Conservation (phyloP, 2,797 vertebrate species). For the Cephalopachus bancanus region DNA sequence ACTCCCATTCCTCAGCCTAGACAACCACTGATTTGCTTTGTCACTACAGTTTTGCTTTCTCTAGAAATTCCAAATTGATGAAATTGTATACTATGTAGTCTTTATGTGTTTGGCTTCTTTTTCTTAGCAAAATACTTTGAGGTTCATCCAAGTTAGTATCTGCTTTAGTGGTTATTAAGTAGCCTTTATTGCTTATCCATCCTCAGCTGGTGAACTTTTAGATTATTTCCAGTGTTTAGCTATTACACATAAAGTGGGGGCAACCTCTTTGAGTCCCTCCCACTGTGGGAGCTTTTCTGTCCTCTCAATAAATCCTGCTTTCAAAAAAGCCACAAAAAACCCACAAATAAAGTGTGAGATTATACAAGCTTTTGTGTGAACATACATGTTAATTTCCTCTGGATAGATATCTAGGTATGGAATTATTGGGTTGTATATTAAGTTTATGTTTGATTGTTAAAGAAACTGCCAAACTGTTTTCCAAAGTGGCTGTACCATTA, state of each 20-base stretch:
- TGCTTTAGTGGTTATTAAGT: not conserved
- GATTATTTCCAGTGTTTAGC: constrained; percentile 15
- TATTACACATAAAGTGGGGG: not conserved
- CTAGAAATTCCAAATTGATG: not conserved
- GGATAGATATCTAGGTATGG: not conserved
- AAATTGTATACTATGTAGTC: not conserved
- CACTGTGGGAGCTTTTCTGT: too few species aligned
- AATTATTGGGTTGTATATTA: not conserved
- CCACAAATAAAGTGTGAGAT: not conserved
- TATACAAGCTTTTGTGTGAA: constrained; percentile 12
- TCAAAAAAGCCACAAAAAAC: too few species aligned
- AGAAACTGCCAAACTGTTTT: not conserved
- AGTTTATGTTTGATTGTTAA: constrained; percentile 13
- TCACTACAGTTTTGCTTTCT: not conserved
- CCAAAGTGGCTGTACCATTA: not conserved
- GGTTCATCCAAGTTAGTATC: not conserved
- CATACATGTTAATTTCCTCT: not conserved
- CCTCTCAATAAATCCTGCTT: too few species aligned
- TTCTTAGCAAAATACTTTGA: not conserved
- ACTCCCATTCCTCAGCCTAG: not conserved
- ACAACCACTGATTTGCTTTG: not conserved
- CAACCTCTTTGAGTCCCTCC: too few species aligned
- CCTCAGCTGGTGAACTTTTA: not conserved
- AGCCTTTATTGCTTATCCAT: not conserved
- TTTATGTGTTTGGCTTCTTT: not conserved